These are phyloP conservation scores for Thecophora atra DNA, from an alignment of 2,888 invertebrate species.

Conservation along the genomic window DNA sequence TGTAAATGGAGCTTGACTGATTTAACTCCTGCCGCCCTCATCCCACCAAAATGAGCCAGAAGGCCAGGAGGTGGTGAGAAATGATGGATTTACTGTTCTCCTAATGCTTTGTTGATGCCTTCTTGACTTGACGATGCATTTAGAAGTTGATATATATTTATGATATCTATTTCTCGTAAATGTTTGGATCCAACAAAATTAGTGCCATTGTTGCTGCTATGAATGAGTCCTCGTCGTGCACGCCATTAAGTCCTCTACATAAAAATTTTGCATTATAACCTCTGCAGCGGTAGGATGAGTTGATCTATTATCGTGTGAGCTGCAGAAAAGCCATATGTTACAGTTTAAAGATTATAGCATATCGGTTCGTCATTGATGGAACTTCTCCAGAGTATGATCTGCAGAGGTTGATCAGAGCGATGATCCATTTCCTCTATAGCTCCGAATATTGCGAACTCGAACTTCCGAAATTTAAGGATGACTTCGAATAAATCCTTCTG, in stretches of 20 bases:
- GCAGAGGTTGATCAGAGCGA: slow-evolving; percentile 20
- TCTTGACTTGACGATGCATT: slow-evolving; percentile 6
- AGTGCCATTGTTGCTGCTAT: slow-evolving; percentile 42
- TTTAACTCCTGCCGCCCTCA: too few species aligned
- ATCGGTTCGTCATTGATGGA: slow-evolving; percentile 20
- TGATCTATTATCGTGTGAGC: slow-evolving; percentile 11
- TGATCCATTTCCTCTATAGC: slow-evolving; percentile 38
- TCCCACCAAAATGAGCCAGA: too few species aligned
- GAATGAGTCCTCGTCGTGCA: background rate
- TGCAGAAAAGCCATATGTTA: slow-evolving; percentile 28
- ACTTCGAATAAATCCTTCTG: slow-evolving; percentile 37
- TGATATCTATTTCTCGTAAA: slow-evolving; percentile 34
- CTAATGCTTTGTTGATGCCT: slow-evolving; percentile 19
- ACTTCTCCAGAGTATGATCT: slow-evolving; percentile 36
- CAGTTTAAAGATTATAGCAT: slow-evolving; percentile 22
- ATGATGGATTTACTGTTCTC: slow-evolving; percentile 43
- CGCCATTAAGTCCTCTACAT: slow-evolving; percentile 22
- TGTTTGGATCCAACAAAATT: slow-evolving; percentile 42
- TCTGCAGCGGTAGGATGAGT: background rate
- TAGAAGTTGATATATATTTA: slow-evolving; percentile 30
- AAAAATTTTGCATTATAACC: slow-evolving; percentile 17
- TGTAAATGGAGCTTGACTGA: slow-evolving; percentile 35
- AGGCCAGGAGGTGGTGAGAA: slow-evolving; percentile 55
- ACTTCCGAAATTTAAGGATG: slow-evolving; percentile 33
- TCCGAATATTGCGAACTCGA: slow-evolving; percentile 18